These are phyloP conservation scores for Drosophila bifasciata DNA, from an alignment of 1,140 invertebrate genomes.

Conservation along the genomic window DNA sequence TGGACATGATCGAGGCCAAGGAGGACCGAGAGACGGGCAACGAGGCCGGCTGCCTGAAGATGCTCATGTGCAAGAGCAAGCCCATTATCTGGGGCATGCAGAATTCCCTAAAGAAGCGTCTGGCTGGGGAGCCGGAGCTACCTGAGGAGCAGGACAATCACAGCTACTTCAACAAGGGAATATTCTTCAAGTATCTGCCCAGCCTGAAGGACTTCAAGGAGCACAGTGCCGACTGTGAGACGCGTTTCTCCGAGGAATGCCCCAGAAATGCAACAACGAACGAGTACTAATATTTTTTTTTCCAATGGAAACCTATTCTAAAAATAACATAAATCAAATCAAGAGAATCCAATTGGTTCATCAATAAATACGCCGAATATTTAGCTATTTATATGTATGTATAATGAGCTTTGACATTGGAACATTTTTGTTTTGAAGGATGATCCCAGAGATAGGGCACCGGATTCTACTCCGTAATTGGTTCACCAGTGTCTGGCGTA, in stretches of 20 bases:
- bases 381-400: slow-evolving; percentile 38
- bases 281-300: slow-evolving; percentile 6
- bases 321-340: slow-evolving; percentile 5
- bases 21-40: slow-evolving; percentile 73
- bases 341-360: slow-evolving; percentile 9
- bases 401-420: slow-evolving; percentile 40
- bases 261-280: slow-evolving; percentile 44
- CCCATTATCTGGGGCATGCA: slow-evolving; percentile 91
- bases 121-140: slow-evolving; percentile 51
- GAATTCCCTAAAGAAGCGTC: slow-evolving; percentile 85
- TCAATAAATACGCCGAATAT: slow-evolving; percentile 44
- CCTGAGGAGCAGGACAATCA: slow-evolving; percentile 60
- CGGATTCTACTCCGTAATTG: slow-evolving; percentile 15
- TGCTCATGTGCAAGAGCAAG: slow-evolving; percentile 90
- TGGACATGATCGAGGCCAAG: slow-evolving; percentile 86
- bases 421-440: slow-evolving; percentile 25
- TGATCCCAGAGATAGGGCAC: slow-evolving; percentile 51
- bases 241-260: slow-evolving; percentile 85
- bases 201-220: slow-evolving; percentile 86
- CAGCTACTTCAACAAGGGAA: slow-evolving; percentile 76
- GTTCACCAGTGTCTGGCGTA: slow-evolving; percentile 33
- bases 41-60: slow-evolving; percentile 88
- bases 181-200: slow-evolving; percentile 87
- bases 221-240: slow-evolving; percentile 88
- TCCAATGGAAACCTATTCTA: background rate